Conservation (phyloP, 1,140 invertebrate species). For the Pygmarrhopalites habei region DNA sequence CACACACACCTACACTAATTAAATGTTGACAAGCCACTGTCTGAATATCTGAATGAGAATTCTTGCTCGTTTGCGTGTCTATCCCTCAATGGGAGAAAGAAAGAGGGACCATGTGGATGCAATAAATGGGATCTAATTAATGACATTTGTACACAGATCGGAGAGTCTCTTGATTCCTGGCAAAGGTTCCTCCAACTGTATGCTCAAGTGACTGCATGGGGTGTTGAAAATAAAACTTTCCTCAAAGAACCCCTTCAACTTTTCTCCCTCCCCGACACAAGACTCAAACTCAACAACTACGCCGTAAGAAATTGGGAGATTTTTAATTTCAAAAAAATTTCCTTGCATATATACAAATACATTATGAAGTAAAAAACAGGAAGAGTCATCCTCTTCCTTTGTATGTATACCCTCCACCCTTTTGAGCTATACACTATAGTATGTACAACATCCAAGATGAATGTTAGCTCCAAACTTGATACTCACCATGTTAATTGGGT, state of each 20-base stretch:
- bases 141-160: constrained; percentile 51
- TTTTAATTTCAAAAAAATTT: too few relatives aligned
- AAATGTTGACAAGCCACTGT: not conserved
- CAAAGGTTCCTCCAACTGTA: constrained; percentile 75
- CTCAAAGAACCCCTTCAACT: constrained; percentile 67
- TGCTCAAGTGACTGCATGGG: constrained; percentile 72
- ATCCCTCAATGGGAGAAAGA: too few relatives aligned
- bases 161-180: constrained; percentile 79
- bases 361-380: too few relatives aligned
- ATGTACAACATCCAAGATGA: too few relatives aligned
- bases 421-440: too few relatives aligned
- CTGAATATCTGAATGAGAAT: constrained; percentile 3
- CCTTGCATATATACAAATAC: too few relatives aligned
- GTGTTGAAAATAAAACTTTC: constrained; percentile 69
- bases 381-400: too few relatives aligned
- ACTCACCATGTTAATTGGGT: too few relatives aligned
- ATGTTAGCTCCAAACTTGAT: too few relatives aligned
- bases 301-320: too few relatives aligned
- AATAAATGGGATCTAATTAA: not conserved
- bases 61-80: too few relatives aligned
- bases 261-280: constrained; percentile 66
- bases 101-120: not conserved
- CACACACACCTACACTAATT: not conserved
- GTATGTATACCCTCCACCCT: too few relatives aligned
- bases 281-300: constrained; percentile 78